Evolutionary conservation across 2,888 invertebrate species (phyloP).

Genomic region (Resseliella maxima): DNA sequence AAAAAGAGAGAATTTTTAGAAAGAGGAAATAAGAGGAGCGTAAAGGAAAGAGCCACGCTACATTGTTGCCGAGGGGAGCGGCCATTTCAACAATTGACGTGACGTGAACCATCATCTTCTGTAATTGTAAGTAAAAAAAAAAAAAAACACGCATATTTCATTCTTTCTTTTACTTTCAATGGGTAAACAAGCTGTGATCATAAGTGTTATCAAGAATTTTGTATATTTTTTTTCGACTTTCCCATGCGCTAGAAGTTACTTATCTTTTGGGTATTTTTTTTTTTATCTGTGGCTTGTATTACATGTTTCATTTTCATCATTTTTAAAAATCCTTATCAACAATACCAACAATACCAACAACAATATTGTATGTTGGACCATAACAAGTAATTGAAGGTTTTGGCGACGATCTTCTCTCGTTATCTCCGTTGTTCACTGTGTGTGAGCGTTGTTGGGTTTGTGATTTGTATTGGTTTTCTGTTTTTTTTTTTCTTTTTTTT

Average conservation of each 20-base stretch:
- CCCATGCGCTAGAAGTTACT: not conserved
- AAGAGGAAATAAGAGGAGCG: not conserved
- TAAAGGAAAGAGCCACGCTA: not conserved
- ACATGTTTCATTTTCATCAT: not conserved
- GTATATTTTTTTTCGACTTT: not conserved
- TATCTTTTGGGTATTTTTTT: not conserved
- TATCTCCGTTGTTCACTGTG: not conserved
- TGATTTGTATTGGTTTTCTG: not conserved
- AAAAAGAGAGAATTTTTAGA: not conserved
- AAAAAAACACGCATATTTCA: not conserved
- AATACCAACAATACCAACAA: too few species aligned
- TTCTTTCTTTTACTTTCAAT: not conserved
- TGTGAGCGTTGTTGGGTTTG: not conserved
- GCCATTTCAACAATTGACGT: not conserved
- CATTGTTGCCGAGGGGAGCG: not conserved
- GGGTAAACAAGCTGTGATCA: not conserved
- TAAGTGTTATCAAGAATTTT: not conserved
- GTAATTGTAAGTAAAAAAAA: not conserved
- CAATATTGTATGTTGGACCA: not conserved
- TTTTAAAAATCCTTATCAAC: not conserved
- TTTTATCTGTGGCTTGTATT: not conserved
- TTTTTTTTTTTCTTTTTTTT: not conserved
- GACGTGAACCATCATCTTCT: not conserved
- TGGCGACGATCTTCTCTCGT: not conserved
- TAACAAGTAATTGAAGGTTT: slow-evolving; percentile 17